A percentile compares a stretch with the other conserved stretches of the same genome.
Evolutionary conservation across 2,888 invertebrate genomes (phyloP).

Genomic region (Leptinotarsa peninsularis): DNA sequence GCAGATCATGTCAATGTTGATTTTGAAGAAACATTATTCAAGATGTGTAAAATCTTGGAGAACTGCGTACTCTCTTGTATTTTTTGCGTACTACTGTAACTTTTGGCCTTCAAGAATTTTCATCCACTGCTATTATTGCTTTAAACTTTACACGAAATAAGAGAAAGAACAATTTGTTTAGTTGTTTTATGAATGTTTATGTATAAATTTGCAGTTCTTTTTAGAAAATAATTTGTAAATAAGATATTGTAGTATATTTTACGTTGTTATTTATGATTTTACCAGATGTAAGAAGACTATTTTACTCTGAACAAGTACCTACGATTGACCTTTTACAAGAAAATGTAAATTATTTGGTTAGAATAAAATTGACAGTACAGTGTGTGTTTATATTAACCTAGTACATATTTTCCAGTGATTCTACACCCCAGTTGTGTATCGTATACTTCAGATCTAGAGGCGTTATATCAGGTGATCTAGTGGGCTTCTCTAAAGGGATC

Average conservation of each 20-base stretch:
- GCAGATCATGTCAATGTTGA: not conserved
- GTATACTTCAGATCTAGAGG: too few relatives aligned
- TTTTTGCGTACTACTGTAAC: not conserved
- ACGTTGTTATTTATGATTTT: conserved; percentile 21
- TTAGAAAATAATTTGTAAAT: not conserved
- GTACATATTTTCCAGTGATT: not conserved
- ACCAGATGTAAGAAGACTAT: conserved; percentile 34
- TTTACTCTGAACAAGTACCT: conserved; percentile 43
- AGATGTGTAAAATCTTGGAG: not conserved
- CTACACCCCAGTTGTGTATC: too few relatives aligned
- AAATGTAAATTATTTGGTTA: conserved; percentile 48
- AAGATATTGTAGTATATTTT: conserved; percentile 8
- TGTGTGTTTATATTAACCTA: not conserved
- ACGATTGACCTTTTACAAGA: conserved; percentile 49
- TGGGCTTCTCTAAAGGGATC: too few relatives aligned
- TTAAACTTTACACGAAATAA: not conserved
- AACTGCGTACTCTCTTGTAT: not conserved
- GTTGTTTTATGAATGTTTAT: not conserved
- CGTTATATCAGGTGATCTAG: too few relatives aligned
- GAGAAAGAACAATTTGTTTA: conserved; percentile 4
- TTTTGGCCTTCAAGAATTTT: not conserved
- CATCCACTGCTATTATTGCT: not conserved
- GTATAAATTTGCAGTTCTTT: not conserved
- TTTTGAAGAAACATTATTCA: not conserved
- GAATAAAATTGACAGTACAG: conserved; percentile 36